Evolutionary conservation across 1,140 invertebrate genomes (phyloP).

Genomic region (Heliconius hewitsoni): DNA sequence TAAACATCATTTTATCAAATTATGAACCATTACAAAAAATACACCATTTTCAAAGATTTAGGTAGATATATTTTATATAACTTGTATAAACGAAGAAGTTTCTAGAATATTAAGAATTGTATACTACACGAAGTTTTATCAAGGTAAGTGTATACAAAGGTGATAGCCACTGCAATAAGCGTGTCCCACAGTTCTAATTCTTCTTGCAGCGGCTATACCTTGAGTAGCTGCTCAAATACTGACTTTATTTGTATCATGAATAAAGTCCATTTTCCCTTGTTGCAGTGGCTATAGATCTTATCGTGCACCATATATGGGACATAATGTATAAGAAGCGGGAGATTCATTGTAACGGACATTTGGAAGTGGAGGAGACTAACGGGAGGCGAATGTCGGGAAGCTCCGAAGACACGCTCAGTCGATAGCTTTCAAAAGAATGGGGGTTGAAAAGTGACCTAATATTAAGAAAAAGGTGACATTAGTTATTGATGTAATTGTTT

Average conservation of each 20-base stretch:
- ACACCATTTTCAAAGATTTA: background rate
- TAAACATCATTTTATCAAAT: background rate
- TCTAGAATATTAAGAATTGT: background rate
- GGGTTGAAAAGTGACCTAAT: background rate
- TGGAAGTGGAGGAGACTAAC: slow-evolving; percentile 68
- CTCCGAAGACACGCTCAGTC: slow-evolving; percentile 77
- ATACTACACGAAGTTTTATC: background rate
- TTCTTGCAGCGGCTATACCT: slow-evolving; percentile 78
- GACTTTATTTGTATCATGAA: slow-evolving; percentile 39
- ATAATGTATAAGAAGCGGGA: slow-evolving; percentile 87
- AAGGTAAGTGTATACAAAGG: slow-evolving; percentile 62
- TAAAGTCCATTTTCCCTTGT: slow-evolving; percentile 81
- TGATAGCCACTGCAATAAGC: slow-evolving; percentile 79
- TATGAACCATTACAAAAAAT: background rate
- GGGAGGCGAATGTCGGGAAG: slow-evolving; percentile 66
- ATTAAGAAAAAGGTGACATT: background rate
- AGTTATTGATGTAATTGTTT: background rate
- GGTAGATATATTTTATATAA: background rate
- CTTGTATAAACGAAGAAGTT: background rate
- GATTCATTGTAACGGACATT: slow-evolving; percentile 76
- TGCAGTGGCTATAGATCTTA: slow-evolving; percentile 99
- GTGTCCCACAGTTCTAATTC: slow-evolving; percentile 28
- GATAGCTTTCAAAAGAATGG: slow-evolving; percentile 51
- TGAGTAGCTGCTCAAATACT: slow-evolving; percentile 64
- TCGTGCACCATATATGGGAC: slow-evolving; percentile 99